These are phyloP conservation scores for Harpagus bidentatus DNA, from an alignment of 2,113 vertebrate genomes.

Conservation along the genomic window DNA sequence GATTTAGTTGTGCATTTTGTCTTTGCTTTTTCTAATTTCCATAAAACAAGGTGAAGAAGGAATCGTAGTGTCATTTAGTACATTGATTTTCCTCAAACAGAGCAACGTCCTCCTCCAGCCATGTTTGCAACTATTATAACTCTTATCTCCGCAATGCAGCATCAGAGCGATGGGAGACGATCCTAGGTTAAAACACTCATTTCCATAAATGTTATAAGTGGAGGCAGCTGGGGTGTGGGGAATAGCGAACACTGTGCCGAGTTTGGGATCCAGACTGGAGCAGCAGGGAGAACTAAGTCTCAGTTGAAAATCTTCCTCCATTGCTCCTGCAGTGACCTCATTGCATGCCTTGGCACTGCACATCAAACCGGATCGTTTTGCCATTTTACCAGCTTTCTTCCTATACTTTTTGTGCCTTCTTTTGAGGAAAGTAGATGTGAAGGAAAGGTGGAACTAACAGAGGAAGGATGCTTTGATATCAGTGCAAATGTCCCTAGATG, in stretches of 20 bases:
- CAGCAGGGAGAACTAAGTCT: background rate
- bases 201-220: background rate
- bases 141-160: background rate
- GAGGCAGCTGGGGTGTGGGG: background rate
- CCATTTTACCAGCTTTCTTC: background rate
- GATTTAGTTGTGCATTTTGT: background rate
- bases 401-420: background rate
- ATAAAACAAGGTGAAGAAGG: background rate
- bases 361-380: background rate
- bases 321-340: background rate
- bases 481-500: rapidly evolving
- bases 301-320: background rate
- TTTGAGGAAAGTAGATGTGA: background rate
- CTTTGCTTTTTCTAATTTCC: background rate
- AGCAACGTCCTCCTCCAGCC: background rate
- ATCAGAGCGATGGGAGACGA: rapidly evolving
- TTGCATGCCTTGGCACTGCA: background rate
- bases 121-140: background rate
- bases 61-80: background rate
- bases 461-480: background rate
- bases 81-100: background rate
- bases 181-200: background rate
- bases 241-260: background rate
- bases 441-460: background rate
- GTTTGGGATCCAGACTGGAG: background rate